These are phyloP conservation scores for Dendroctonus valens DNA, from an alignment of 1,140 invertebrate species.

Conservation along the genomic window DNA sequence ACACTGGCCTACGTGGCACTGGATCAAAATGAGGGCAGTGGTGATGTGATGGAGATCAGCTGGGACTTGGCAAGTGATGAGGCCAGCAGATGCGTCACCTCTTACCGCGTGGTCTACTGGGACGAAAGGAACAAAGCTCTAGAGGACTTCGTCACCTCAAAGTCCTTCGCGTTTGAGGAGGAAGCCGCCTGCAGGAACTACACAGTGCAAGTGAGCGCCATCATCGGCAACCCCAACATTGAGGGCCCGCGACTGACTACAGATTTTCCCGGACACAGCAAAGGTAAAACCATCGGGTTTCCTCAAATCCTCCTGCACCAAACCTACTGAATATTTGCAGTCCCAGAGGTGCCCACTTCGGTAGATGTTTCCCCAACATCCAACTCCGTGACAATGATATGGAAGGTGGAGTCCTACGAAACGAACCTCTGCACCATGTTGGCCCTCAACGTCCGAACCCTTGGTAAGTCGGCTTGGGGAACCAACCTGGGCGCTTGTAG, in stretches of 20 bases:
- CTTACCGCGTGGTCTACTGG: slow-evolving; percentile 18
- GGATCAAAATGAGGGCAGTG: not conserved
- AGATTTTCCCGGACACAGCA: not conserved
- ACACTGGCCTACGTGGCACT: not conserved
- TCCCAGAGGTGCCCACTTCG: not conserved
- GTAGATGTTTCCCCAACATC: not conserved
- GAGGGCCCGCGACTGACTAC: not conserved
- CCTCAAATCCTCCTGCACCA: not conserved
- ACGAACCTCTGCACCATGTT: slow-evolving; percentile 4
- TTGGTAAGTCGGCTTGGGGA: not conserved
- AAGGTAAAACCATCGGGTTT: not conserved
- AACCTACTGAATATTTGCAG: not conserved
- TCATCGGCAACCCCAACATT: slow-evolving; percentile 3
- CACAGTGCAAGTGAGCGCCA: slow-evolving; percentile 15
- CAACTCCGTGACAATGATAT: slow-evolving; percentile 8
- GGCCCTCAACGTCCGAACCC: not conserved
- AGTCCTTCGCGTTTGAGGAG: not conserved
- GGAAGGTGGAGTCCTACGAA: not conserved
- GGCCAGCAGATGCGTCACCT: slow-evolving; percentile 9
- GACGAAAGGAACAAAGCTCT: slow-evolving; percentile 3
- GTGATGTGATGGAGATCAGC: not conserved
- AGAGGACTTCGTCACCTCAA: not conserved
- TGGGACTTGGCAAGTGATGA: not conserved
- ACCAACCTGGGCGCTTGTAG: not conserved
- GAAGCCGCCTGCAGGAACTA: slow-evolving; percentile 10